Base-by-base conservation (phyloP, 2,888 invertebrate species). In the Catocala sponsa region DNA sequence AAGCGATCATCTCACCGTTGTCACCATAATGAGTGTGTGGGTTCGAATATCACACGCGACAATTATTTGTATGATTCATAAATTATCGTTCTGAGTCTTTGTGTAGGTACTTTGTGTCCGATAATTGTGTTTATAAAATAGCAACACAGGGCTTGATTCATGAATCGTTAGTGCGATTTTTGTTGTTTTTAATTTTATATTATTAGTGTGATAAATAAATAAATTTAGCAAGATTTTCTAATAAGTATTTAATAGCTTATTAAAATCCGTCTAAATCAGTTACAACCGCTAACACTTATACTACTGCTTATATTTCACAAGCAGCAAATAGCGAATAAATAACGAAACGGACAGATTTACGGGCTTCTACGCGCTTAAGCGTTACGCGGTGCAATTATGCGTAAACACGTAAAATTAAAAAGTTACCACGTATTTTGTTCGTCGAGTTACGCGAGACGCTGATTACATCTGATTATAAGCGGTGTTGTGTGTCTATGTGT, bases 341-440 rank as follows among this genome's bases (percentile, higher is more conserved):
- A 84, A 84, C 84, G 65, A 79, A 81, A 77, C 74, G 69, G 85
- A 81, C 85, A 85, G 83, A 84, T 85, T 85, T 85, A 85, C 83
- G 79, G 79, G 53, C 72, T 63, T 74, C 80, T 77, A 74, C 53
- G 50, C 58, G 53, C 54, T 81, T 80, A 72, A 79, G 76, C 81
- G 81, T 83, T 76, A 79, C 76, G 68, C 53, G 55, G 72, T 66
- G 78, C 82, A 82, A 85, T 85, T 85, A 85, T 83, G 84, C 85
- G 85, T 80, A 80, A 84, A 81, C 82, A 85, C 81, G 84, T 65
- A 79, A 84, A 84, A 85, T 85, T 85, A 85, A 85, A 85, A 85
- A 83, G 82, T 82, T 79, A 66, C 70, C 61, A 71, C 61, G 43
- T 42, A 44, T 55, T 69, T 67, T 68, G 59, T 66, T 54, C 51